Base-by-base conservation (phyloP, 2,888 invertebrate species). In the Tridacna crocea region DNA sequence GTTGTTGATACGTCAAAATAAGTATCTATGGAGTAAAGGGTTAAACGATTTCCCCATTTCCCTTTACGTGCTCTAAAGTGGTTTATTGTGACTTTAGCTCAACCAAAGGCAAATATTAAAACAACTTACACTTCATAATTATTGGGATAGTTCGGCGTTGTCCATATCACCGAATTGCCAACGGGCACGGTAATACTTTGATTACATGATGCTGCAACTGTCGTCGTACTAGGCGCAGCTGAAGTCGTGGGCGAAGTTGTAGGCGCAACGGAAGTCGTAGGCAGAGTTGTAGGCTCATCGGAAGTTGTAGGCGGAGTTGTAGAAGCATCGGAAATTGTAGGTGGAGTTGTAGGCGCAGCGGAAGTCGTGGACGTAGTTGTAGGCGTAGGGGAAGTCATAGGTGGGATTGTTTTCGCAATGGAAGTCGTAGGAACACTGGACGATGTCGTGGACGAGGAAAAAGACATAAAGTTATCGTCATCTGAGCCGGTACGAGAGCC, bases 121-220 rank as follows among this genome's bases (percentile, higher is more conserved):
- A 55, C 8, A 22, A 73, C 60, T 36, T 36, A 73, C 51, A 51
- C 51, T 11, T 47, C 60, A n/a, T 70, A 70, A 22, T 70, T 51
- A 70, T 24, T 48, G 13, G 70, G 70, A 24, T 70, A 70, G 55
- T 70, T 70, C 13, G 70, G 70, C 11, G 70, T 26, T 4, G 63
- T 48, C 46, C 22, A 26, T 6, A 51, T 10, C 19, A n/a, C 27
- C 13, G 73, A 55, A 47, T 12, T n/a, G 47, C 70, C 70, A 17
- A 51, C 26, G 15, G 65, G 13, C 10, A 65, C 12, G n/a, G 12
- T n/a, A 19, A 63, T 36, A 17, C 26, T 27, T 3, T 48, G 11
- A 26, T 48, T 27, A 70, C 70, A 70, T 15, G 58, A n/a, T n/a
- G 68, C 22, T 8, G 58, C 19, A 48, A 65, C 55, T 10, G 68